Evolutionary conservation across 2,888 invertebrate species (phyloP), one percentile per base, ranked within the genome.

Genomic region (Caradrina kadenii): DNA sequence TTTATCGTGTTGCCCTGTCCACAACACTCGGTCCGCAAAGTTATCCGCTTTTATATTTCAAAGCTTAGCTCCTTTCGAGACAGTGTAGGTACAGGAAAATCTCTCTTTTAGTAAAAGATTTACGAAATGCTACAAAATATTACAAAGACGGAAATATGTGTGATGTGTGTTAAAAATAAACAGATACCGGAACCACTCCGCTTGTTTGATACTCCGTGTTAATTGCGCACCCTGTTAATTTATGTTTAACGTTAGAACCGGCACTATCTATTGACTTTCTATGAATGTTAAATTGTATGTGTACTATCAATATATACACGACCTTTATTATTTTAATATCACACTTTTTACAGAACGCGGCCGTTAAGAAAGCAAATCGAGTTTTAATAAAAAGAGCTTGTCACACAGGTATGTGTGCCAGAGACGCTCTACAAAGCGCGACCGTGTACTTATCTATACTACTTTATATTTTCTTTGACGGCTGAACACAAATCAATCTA

Each of bases 1-100:
- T 82, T 82, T 80, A 82, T 83, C 76, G 79, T 84, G 71, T 80
- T 73, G 69, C 69, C 73, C 82, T 82, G 80, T 83, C 84, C 80
- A 75, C 80, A 76, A 80, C 82, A 80, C 73, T 78, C 78, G 76
- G 70, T 69, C 72, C 74, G 60, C 22, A 68, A 63, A 77, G 71
- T 68, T 78, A 71, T 78, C 77, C 76, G 70, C 71, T 80, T 77
- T 83, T 80, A 77, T 77, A 81, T 78, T 84, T 78, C 84, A 84
- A 76, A 81, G 72, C 79, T 81, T 69, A 79, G 73, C 72, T 80
- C 68, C 60, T 79, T 75, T 71, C 31, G 48, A 69, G 63, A 69
- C 63, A 71, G 63, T 56, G 65, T 45, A 17, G 45, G 17, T 52
- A 76, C 70, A 69, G 58, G 55, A 72, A 75, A 83, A 81, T 68